These are phyloP conservation scores for Anniella stebbinsi DNA, from an alignment of 2,797 vertebrate genomes.

Conservation along the genomic window DNA sequence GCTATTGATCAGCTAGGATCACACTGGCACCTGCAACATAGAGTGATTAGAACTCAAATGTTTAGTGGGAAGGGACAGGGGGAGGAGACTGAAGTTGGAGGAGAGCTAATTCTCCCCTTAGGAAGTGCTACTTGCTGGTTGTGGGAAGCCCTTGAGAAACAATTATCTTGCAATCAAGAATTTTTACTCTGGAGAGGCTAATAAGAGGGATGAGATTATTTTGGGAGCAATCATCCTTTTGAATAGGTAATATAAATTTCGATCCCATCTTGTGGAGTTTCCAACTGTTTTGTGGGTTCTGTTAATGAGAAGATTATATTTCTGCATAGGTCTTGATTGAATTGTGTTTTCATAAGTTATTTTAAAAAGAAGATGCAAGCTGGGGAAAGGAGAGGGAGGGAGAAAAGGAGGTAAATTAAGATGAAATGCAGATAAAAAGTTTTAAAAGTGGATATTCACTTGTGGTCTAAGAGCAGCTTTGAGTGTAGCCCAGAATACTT, in stretches of 20 bases:
- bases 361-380: neutral
- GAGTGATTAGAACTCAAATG: neutral
- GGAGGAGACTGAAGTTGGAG: slow-evolving; percentile 9
- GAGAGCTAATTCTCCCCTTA: slow-evolving; percentile 32
- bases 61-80: neutral
- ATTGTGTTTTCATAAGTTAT: slow-evolving; percentile 2
- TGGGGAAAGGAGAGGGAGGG: neutral
- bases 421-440: neutral
- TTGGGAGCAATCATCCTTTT: slow-evolving; percentile 35
- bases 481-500: neutral
- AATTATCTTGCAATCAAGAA: slow-evolving; percentile 42
- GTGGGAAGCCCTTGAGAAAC: slow-evolving; percentile 34
- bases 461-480: neutral
- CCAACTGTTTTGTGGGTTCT: slow-evolving; percentile 23
- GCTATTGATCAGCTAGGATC: neutral
- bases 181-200: slow-evolving; percentile 35
- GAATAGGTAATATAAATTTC: slow-evolving; percentile 26
- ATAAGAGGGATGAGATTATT: slow-evolving; percentile 35
- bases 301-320: slow-evolving; percentile 44
- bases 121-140: slow-evolving; percentile 13
- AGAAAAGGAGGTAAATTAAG: neutral
- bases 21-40: neutral
- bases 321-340: slow-evolving; percentile 27
- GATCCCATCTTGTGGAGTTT: slow-evolving; percentile 22
- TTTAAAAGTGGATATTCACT: neutral